Evolutionary conservation across 2,113 vertebrate species (phyloP).

Genomic region (Lates calcarifer): DNA sequence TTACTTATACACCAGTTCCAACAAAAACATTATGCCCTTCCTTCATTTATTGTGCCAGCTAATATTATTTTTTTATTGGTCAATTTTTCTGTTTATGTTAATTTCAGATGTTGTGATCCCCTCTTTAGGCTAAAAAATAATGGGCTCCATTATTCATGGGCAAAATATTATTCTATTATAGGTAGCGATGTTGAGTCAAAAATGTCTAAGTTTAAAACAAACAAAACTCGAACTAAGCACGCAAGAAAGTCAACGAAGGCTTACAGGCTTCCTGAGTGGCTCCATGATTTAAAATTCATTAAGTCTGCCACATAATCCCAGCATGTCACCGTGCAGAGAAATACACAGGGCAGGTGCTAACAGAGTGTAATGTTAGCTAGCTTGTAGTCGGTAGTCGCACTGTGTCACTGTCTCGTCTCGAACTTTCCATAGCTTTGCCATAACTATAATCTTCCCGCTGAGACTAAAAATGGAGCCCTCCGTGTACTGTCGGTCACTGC

Average conservation of each 20-base stretch:
- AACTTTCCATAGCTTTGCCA: constrained; percentile 45
- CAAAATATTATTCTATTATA: not conserved
- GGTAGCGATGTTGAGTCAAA: not conserved
- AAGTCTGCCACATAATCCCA: constrained; percentile 12
- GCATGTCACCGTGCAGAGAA: not conserved
- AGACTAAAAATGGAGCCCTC: not conserved
- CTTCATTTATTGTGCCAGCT: not conserved
- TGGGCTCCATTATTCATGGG: not conserved
- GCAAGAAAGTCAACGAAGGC: not conserved
- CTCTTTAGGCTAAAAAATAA: too few species aligned
- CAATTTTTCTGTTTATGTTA: too few species aligned
- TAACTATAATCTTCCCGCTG: not conserved
- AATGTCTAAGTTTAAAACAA: not conserved
- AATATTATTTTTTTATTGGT: too few species aligned
- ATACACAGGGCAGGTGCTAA: constrained; percentile 32
- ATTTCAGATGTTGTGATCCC: not conserved
- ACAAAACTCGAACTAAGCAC: not conserved
- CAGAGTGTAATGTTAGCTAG: constrained; percentile 49
- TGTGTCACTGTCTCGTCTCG: constrained; percentile 33
- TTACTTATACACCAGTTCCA: too few species aligned
- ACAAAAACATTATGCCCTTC: too few species aligned
- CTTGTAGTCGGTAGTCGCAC: constrained; percentile 4
- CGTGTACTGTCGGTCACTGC: too few species aligned
- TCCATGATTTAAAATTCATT: not conserved
- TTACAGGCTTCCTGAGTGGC: not conserved